These are phyloP conservation scores for Aleiodes leptofemur DNA, from an alignment of 2,888 invertebrate species.

Conservation along the genomic window DNA sequence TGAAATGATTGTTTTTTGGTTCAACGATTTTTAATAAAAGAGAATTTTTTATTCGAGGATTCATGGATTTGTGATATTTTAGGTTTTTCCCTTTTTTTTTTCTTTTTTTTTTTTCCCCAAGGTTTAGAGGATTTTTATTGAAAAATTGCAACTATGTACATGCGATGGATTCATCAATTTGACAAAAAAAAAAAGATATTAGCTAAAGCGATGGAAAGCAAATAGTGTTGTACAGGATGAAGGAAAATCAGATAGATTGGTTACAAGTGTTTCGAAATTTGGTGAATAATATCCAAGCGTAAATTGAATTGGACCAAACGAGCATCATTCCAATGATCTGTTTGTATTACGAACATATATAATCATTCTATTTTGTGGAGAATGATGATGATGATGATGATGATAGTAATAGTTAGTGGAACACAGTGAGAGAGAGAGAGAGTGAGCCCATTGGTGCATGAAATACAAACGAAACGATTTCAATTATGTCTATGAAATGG, in stretches of 20 bases:
- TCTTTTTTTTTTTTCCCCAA: too few relatives aligned
- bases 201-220: not conserved
- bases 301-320: slow-evolving; percentile 19
- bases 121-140: not conserved
- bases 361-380: slow-evolving; percentile 12
- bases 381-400: slow-evolving; percentile 1
- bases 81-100: not conserved
- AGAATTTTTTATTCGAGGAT: not conserved
- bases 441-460: slow-evolving; percentile 58
- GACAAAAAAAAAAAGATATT: not conserved
- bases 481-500: slow-evolving; percentile 62
- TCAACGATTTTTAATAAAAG: slow-evolving; percentile 19
- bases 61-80: slow-evolving; percentile 3
- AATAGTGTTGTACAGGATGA: not conserved
- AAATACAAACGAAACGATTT: slow-evolving; percentile 67
- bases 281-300: slow-evolving; percentile 12
- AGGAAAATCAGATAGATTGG: slow-evolving; percentile 19
- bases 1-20: slow-evolving; percentile 25
- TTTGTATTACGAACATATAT: slow-evolving; percentile 22
- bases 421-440: slow-evolving; percentile 12
- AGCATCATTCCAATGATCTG: slow-evolving; percentile 30
- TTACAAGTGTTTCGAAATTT: slow-evolving; percentile 30
- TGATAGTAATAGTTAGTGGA: slow-evolving; percentile 7
- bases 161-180: too few relatives aligned
- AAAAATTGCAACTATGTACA: not conserved